phyloP scores from a whole-genome alignment of 2,113 vertebrate species.

The Ornithorhynchus anatinus region DNA sequence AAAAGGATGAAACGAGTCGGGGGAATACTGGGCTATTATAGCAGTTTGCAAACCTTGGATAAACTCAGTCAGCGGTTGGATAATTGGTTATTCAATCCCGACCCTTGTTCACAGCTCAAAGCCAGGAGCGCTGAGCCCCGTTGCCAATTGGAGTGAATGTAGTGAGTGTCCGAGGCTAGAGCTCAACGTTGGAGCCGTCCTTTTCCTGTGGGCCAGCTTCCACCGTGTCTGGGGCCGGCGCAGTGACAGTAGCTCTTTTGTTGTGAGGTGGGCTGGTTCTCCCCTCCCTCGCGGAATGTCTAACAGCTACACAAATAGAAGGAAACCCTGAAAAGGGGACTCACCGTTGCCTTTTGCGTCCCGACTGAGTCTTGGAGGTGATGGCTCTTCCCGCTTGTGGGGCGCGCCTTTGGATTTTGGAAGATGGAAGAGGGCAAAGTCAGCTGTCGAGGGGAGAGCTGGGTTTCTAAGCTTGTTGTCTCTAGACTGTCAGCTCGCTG shows the following conservation, averaged over 20 bases:
- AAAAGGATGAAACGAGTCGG: slow-evolving; percentile 80
- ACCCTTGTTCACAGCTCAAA: slow-evolving; percentile 87
- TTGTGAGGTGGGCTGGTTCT: slow-evolving; percentile 84
- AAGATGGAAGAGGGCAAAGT: not conserved
- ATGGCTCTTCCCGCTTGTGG: too few species aligned
- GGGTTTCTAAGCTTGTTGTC: too few species aligned
- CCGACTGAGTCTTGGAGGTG: slow-evolving; percentile 75
- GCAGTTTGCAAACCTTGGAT: slow-evolving; percentile 90
- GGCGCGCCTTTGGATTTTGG: not conserved
- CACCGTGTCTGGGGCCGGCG: slow-evolving; percentile 95
- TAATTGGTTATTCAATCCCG: slow-evolving; percentile 96
- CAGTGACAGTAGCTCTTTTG: slow-evolving; percentile 95
- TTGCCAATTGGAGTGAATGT: slow-evolving; percentile 96
- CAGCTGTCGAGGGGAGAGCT: too few species aligned
- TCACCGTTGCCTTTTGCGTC: slow-evolving; percentile 78
- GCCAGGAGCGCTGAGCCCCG: slow-evolving; percentile 81
- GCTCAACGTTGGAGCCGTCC: slow-evolving; percentile 86
- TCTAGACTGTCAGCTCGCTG: too few species aligned
- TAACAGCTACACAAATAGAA: slow-evolving; percentile 91
- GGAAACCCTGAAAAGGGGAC: slow-evolving; percentile 91
- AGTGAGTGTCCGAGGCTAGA: slow-evolving; percentile 86
- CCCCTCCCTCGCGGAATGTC: slow-evolving; percentile 79
- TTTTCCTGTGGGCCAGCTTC: slow-evolving; percentile 97
- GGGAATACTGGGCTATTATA: slow-evolving; percentile 89
- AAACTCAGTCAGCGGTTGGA: slow-evolving; percentile 91